Conservation (phyloP, 2,113 vertebrate species). For the Cnemophilus loriae region DNA sequence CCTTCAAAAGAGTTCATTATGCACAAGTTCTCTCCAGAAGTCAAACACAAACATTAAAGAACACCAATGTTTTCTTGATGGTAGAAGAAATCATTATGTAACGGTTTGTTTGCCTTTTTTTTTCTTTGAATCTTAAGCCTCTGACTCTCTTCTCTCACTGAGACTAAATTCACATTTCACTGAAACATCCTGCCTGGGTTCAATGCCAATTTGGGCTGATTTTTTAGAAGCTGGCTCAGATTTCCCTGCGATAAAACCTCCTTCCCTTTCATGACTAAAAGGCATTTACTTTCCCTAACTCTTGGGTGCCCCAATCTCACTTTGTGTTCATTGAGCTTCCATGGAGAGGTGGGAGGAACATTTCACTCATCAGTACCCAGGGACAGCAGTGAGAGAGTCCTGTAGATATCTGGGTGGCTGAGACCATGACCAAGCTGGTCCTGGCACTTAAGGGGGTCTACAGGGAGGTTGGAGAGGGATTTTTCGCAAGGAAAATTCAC, state of each 20-base stretch:
- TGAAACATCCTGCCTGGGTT: background rate
- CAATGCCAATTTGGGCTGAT: background rate
- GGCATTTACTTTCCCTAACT: background rate
- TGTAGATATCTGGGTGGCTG: too few species aligned
- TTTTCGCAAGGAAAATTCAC: background rate
- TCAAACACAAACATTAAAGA: background rate
- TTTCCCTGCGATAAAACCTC: background rate
- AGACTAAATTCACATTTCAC: background rate
- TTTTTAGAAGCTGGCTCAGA: background rate
- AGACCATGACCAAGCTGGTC: background rate
- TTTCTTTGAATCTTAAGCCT: background rate
- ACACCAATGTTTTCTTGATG: background rate
- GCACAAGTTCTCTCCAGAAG: background rate
- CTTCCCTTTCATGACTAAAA: background rate
- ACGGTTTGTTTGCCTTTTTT: background rate
- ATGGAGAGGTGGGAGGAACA: background rate
- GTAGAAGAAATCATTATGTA: background rate
- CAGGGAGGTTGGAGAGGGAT: background rate
- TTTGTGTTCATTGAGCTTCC: background rate
- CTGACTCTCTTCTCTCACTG: background rate
- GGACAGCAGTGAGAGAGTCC: accelerated
- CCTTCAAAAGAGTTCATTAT: background rate
- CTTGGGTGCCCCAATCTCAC: accelerated
- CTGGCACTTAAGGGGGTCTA: background rate
- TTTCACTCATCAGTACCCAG: background rate